Evolutionary conservation across 2,888 invertebrate species (phyloP).

Genomic region (Urechis unicinctus): DNA sequence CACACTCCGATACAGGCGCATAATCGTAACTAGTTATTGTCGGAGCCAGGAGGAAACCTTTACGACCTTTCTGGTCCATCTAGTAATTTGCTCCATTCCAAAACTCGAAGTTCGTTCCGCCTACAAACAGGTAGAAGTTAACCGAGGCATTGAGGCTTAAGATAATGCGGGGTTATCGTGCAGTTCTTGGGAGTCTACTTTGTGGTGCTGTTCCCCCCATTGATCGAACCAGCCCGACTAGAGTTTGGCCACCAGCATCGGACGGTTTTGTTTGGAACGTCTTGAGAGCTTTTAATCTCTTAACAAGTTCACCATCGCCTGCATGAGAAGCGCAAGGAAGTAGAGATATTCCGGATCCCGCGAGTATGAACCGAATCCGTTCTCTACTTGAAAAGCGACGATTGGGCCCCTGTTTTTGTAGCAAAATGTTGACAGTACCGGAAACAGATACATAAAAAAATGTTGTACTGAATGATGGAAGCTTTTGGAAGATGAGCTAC

Average conservation of each 20-base stretch:
- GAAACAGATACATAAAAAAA: constrained; percentile 46
- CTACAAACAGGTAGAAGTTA: too few species aligned
- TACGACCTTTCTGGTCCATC: too few species aligned
- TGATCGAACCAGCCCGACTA: constrained; percentile 25
- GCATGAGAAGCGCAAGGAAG: constrained; percentile 2
- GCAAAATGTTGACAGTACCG: constrained; percentile 32
- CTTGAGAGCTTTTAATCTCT: constrained; percentile 5
- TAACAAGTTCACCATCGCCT: constrained; percentile 15
- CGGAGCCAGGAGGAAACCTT: too few species aligned
- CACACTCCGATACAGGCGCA: constrained; percentile 15
- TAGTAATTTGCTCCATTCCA: too few species aligned
- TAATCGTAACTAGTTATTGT: too few species aligned
- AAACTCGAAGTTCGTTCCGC: too few species aligned
- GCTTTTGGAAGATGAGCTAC: constrained; percentile 30
- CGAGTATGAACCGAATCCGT: constrained; percentile 20
- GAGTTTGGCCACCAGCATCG: too few species aligned
- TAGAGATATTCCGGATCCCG: constrained; percentile 12
- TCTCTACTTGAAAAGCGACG: constrained; percentile 22
- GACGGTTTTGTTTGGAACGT: constrained; percentile 16
- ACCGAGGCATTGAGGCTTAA: too few species aligned
- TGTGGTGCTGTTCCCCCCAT: constrained; percentile 20
- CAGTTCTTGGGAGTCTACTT: constrained; percentile 1
- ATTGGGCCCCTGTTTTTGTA: constrained; percentile 19
- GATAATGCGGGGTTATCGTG: constrained; percentile 8
- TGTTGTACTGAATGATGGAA: constrained; percentile 37